Evolutionary conservation across 2,797 vertebrate species (phyloP), one percentile per base, ranked within the genome.

Genomic region (Leptodactylus fallax): DNA sequence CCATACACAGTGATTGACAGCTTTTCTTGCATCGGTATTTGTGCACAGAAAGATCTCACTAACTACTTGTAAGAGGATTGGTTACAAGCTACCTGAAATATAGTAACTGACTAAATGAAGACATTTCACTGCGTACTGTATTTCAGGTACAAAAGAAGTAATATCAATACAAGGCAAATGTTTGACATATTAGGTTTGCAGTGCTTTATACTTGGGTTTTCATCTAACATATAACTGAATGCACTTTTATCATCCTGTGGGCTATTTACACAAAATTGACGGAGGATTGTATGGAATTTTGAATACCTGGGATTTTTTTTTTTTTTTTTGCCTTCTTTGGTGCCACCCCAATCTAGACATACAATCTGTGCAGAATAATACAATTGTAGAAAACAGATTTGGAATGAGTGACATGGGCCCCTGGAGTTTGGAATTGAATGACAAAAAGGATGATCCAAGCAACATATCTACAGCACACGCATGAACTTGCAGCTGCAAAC

Each of bases 391-490:
- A 92, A 92, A 91, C 10, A 92, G 90, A 93, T 93, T 79, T 90
- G 92, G 92, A 94, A 94, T 91, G 92, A 93, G 94, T 94, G 94
- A 94, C 91, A 91, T 93, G 94, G 94, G 94, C 93, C 92, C 94
- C 93, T 92, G 91, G 92, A 93, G 91, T 93, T 93, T 89, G 92
- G 92, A 91, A 91, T 85, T 92, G 91, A 83, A 94, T 92, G 93
- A 92, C 91, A 92, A 36, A 92, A 93, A 85, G 92, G 92, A 94
- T 93, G 94, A 96, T 94, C 93, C 94, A 95, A 95, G 94, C 95
- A 95, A 95, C 94, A 92, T 95, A 92, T 95, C 94, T 95, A 96
- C 93, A 93, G 94, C 95, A 96, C 94, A 96, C 93, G 95, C 93
- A 95, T 95, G 92, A 90, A 94, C 95, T 94, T 95, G 95, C 93